Conservation (phyloP, 2,888 invertebrate species). For the Lottia gigantea region DNA sequence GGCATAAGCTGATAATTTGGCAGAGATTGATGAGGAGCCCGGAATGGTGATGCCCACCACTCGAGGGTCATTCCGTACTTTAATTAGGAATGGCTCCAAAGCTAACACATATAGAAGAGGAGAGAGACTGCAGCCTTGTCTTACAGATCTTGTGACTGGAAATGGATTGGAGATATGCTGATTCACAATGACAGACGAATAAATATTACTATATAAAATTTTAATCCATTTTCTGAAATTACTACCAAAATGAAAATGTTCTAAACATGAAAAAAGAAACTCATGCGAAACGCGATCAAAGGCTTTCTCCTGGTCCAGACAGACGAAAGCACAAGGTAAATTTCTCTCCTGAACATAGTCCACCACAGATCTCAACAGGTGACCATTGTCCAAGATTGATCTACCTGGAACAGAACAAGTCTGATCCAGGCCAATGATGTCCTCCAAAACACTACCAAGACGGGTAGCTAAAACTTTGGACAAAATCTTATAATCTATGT, state of each 20-base stretch:
- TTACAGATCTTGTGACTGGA: conserved; percentile 22
- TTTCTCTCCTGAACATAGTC: conserved; percentile 38
- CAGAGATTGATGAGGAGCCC: too few species aligned
- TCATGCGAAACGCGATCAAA: too few species aligned
- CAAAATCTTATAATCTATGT: conserved; percentile 39
- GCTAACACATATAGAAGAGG: conserved; percentile 30
- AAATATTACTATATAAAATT: too few species aligned
- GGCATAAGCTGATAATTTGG: too few species aligned
- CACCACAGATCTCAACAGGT: conserved; percentile 33
- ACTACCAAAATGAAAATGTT: too few species aligned
- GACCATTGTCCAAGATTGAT: conserved; percentile 39
- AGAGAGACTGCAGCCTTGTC: conserved; percentile 32
- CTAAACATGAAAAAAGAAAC: too few species aligned
- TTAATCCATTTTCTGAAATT: too few species aligned
- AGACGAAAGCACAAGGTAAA: conserved; percentile 31
- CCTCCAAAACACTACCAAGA: conserved; percentile 26
- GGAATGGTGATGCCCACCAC: too few species aligned
- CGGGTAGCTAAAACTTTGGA: conserved; percentile 37
- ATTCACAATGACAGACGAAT: too few species aligned
- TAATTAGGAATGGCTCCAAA: conserved; percentile 21
- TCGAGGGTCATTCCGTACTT: too few species aligned
- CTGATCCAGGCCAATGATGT: conserved; percentile 34
- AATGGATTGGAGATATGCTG: too few species aligned
- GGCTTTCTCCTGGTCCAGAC: conserved; percentile 12
- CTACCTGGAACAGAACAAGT: conserved; percentile 37